Base-by-base conservation (phyloP, 1,140 invertebrate genomes). In the Venturia canescens region DNA sequence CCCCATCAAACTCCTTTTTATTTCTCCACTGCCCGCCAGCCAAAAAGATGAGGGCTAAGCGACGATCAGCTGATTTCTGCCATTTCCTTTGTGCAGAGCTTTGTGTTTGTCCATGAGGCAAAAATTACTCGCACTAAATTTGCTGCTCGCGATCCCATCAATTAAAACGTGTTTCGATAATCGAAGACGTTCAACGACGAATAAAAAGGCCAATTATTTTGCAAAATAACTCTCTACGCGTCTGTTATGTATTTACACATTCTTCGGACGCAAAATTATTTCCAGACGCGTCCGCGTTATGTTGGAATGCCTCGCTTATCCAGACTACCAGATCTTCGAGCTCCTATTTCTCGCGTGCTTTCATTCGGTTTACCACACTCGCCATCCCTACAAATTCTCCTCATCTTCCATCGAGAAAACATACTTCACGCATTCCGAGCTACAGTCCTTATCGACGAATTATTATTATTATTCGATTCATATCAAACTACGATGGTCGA, bases 201-300 rank as follows among this genome's bases (percentile, higher is more conserved):
- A n/a, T n/a, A 57, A 23, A 57, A 57, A 57, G 6, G 53, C 3
- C 53, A n/a, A 57, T 57, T n/a, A n/a, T 57, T 57, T 18, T 4
- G 2, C 9, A 21, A 57, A 18, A 57, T 23, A 23, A 9, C 21
- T 57, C 2, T 57, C n/a, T 18, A 23, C 21, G 5, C 21, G 53
- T 23, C 5, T 21, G 21, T 48, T 57, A 57, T 57, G 53, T 3
- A 57, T n/a, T 5, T 57, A 57, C 53, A 57, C 21, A 23, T 57
- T n/a, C 18, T 23, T 57, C 4, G 53, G 53, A 57, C 15, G 21
- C 53, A 57, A 57, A 57, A 57, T 57, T 21, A 57, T 57, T 57
- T 57, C 53, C 53, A 57, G 53, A 57, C 21, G 53, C 53, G 53
- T 57, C 53, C 53, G 53, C 53, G 53, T 57, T 57, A n/a, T 57